Percentiles rank a stretch among this genome's conserved stretches.
Evolutionary conservation across 2,888 invertebrate genomes (phyloP).

Genomic region (Reticulitermes lucifugus): DNA sequence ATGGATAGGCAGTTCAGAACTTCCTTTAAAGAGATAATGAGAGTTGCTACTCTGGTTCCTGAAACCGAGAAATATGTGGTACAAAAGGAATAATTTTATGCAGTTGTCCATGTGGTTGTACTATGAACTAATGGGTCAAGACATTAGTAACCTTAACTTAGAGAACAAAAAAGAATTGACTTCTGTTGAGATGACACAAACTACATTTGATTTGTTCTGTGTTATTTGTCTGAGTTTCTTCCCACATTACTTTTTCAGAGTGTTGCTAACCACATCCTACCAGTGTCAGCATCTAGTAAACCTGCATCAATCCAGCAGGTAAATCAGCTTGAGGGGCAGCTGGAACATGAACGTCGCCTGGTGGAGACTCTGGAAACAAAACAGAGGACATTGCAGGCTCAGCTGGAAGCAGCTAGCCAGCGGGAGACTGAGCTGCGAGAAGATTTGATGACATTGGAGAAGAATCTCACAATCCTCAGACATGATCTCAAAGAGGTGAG

Average conservation of each 20-base stretch:
- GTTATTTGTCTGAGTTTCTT: no score
- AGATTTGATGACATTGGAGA: constrained; percentile 86
- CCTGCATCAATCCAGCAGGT: constrained; percentile 58
- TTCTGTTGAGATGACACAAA: no score
- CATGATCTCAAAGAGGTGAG: constrained; percentile 88
- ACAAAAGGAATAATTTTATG: no score
- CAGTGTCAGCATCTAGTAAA: constrained; percentile 21
- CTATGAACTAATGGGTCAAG: no score
- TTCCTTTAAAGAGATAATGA: no score
- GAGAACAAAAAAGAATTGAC: no score
- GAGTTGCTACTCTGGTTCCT: no score
- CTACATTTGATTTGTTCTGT: no score
- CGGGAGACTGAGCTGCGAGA: constrained; percentile 83
- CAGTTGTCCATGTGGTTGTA: no score
- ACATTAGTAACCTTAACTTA: no score
- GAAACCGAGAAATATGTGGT: no score
- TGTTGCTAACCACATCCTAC: constrained; percentile 43
- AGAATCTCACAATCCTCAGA: constrained; percentile 84
- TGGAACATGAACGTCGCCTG: constrained; percentile 80
- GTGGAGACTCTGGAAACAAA: constrained; percentile 81
- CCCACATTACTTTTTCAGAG: constrained; percentile 30
- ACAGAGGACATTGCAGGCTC: constrained; percentile 77
- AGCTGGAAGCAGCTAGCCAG: constrained; percentile 81
- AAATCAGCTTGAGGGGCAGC: constrained; percentile 77
- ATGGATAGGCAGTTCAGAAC: no score